Base-by-base conservation (phyloP, 2,113 vertebrate genomes). In the Tretioscincus oriximinensis region DNA sequence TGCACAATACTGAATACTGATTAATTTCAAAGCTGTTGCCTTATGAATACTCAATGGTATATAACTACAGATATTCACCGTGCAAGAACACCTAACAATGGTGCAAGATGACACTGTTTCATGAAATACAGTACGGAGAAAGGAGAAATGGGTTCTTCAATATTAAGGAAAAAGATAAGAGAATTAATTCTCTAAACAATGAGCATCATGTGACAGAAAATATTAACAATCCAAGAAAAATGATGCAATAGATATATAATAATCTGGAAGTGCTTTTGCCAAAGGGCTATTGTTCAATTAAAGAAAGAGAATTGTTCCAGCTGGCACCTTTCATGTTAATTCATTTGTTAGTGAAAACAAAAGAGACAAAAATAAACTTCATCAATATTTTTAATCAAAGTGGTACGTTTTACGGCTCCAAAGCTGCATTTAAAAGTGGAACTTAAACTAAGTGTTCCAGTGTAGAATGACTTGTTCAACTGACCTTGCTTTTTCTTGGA, bases 221-320 rank as follows among this genome's bases (percentile, higher is more conserved):
- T 45, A 70, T 70, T 69, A 60, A 78, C 49, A 60, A 28, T 14
- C 11, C 26, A 69, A 78, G 66, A 54, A 60, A 66, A 69, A 69
- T 69, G 67, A 11, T 10, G 51, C 51, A 78, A 41, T 22, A n/a
- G 66, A 78, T 66, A 41, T 60, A 24, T 9, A 78, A 78, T 69
- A 49, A 69, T 60, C 77, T 68, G 29, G 66, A 78, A 78, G 69
- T 69, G 60, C 51, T 22, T 70, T 18, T 41, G 66, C 77, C 77
- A 69, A 78, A 69, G 49, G 24, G 77, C 77, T 70, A 78, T 78
- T 41, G 67, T 26, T 16, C 76, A 2, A 78, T 58, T 78, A 35
- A 70, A 69, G 49, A 60, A 69, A 35, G 26, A 22, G 51, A 69
- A 58, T 5, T 60, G 49, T 41, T 60, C 28, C 66, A 78, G 60